Evolutionary conservation across 1,140 invertebrate genomes (phyloP).

Genomic region (Drosophila novamexicana): DNA sequence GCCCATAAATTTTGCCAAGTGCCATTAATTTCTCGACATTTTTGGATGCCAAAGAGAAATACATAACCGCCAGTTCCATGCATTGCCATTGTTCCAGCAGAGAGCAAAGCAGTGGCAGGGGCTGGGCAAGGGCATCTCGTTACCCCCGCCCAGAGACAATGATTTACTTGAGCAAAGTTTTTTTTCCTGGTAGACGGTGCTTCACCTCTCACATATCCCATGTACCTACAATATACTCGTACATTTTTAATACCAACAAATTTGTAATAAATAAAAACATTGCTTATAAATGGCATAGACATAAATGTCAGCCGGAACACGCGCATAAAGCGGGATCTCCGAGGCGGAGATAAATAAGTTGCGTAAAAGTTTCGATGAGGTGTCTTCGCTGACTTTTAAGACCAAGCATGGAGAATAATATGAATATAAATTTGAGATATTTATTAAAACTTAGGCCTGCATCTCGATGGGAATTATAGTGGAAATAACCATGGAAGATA

Average conservation of each 20-base stretch:
- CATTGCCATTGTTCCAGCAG: constrained; percentile 28
- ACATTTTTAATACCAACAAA: constrained; percentile 80
- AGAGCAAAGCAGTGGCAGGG: not conserved
- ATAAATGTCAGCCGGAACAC: constrained; percentile 68
- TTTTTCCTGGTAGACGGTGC: not conserved
- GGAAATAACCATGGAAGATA: too few relatives aligned
- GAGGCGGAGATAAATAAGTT: constrained; percentile 9
- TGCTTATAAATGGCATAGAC: constrained; percentile 64
- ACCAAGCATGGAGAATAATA: not conserved
- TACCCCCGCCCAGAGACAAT: constrained; percentile 27
- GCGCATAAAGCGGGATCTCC: constrained; percentile 34
- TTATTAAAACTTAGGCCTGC: not conserved
- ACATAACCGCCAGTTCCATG: constrained; percentile 22
- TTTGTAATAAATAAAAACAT: constrained; percentile 74
- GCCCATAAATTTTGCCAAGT: constrained; percentile 70
- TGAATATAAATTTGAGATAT: not conserved
- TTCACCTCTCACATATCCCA: not conserved
- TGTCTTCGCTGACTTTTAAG: not conserved
- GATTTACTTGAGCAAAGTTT: constrained; percentile 67
- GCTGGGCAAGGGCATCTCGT: not conserved
- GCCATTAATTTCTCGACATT: constrained; percentile 80
- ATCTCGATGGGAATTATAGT: too few relatives aligned
- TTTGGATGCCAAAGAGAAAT: constrained; percentile 37
- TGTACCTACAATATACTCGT: constrained; percentile 31
- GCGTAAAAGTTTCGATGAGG: constrained; percentile 22